Evolutionary conservation across 2,113 vertebrate genomes (phyloP).

Genomic region (Saguinus imperator): DNA sequence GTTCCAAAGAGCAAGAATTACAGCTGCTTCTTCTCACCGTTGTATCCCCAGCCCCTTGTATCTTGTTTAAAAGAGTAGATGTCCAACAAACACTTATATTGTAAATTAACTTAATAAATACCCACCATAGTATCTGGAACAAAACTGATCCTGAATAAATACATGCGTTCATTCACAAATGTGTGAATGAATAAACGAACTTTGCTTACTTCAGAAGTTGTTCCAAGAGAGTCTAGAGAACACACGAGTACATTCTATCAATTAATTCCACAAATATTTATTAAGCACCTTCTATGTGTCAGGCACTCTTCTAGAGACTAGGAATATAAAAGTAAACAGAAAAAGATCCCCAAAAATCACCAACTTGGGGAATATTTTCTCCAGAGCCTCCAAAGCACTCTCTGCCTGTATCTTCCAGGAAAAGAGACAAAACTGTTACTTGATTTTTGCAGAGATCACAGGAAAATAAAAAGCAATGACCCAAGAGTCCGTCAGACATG

Average conservation of each 20-base stretch:
- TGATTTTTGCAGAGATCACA: background rate
- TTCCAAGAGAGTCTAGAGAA: background rate
- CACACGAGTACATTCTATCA: background rate
- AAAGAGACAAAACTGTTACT: background rate
- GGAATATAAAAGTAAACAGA: background rate
- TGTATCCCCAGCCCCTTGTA: background rate
- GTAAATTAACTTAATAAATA: background rate
- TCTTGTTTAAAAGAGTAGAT: background rate
- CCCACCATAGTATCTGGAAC: background rate
- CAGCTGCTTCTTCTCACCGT: background rate
- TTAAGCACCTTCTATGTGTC: background rate
- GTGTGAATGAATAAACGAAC: background rate
- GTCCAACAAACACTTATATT: background rate
- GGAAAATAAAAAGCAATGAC: background rate
- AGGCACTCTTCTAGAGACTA: background rate
- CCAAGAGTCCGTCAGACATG: background rate
- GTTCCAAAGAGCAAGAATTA: background rate
- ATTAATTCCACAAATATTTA: background rate
- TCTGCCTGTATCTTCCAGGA: background rate
- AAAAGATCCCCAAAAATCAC: background rate
- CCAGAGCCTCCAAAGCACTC: background rate
- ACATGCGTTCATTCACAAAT: background rate
- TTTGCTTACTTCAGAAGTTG: conserved; percentile 1
- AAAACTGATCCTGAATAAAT: background rate
- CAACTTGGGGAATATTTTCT: background rate